Percentiles rank a stretch among this genome's conserved stretches.
Conservation (phyloP, 2,888 invertebrate species). For the Dryobota labecula region DNA sequence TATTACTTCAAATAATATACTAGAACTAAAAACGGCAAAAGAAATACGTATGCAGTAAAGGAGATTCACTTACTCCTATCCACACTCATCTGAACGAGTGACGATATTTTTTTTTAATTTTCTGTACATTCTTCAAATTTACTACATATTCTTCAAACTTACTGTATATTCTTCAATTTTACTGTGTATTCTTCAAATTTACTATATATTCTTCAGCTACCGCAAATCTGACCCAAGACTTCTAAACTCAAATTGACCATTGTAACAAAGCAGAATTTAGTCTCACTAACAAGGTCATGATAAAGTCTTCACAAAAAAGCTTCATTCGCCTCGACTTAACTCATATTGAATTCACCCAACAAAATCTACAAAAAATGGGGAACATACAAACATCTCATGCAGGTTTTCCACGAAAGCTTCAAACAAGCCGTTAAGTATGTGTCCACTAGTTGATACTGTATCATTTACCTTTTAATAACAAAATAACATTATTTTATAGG, state of each 20-base stretch:
- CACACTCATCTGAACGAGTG: no score
- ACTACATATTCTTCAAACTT: no score
- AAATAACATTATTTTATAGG: constrained; percentile 37
- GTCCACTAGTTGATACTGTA: constrained; percentile 60
- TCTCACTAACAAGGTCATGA: not conserved
- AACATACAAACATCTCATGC: constrained; percentile 39
- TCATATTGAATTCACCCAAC: not conserved
- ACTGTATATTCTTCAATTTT: no score
- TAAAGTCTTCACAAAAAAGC: not conserved
- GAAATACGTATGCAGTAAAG: no score
- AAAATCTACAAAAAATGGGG: not conserved
- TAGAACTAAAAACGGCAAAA: no score
- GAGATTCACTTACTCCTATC: no score
- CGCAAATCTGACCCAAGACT: not conserved
- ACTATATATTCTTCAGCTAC: not conserved
- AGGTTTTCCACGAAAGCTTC: constrained; percentile 46
- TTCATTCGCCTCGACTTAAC: not conserved
- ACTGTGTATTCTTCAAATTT: no score
- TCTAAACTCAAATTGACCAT: not conserved
- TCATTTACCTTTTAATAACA: not conserved
- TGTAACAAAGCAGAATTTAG: not conserved
- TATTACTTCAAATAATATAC: no score
- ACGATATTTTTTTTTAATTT: no score
- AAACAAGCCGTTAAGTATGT: constrained; percentile 41
- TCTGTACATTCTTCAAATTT: no score